Percentiles rank a stretch among this genome's conserved stretches.
Conservation (phyloP, 2,888 invertebrate genomes). For the Ptychoptera albimana region DNA sequence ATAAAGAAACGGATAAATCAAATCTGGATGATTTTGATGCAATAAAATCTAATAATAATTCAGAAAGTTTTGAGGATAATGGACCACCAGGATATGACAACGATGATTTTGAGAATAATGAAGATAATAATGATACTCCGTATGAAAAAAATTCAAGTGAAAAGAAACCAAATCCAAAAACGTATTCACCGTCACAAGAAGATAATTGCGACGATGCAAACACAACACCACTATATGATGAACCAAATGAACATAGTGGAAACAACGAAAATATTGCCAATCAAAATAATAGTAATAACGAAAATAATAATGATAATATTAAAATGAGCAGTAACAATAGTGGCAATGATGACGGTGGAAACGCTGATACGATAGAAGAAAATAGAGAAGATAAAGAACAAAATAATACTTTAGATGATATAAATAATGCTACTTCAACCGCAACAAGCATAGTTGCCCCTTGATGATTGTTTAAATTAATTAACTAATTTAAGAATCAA, state of each 20-base stretch:
- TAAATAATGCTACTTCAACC: no score
- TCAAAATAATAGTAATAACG: no score
- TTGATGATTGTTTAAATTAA: no score
- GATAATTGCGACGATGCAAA: slow-evolving; percentile 8
- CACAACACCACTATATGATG: slow-evolving; percentile 23
- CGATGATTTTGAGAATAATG: slow-evolving; percentile 6
- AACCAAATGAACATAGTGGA: slow-evolving; percentile 10
- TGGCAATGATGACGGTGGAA: neutral
- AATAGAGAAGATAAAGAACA: slow-evolving; percentile 3
- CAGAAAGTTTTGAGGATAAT: slow-evolving; percentile 4
- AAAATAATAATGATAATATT: no score
- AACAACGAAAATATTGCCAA: neutral
- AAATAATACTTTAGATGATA: no score
- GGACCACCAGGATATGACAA: slow-evolving; percentile 5
- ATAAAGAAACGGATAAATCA: slow-evolving; percentile 1
- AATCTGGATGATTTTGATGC: neutral
- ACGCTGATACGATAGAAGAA: neutral
- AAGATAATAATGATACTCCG: slow-evolving; percentile 4
- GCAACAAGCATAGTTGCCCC: no score
- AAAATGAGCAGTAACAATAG: no score
- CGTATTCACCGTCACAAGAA: slow-evolving; percentile 6
- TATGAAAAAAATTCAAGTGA: slow-evolving; percentile 8
- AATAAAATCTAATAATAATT: neutral
- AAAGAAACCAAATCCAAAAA: slow-evolving; percentile 10
- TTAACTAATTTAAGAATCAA: no score